Evolutionary conservation across 1,140 invertebrate species (phyloP).

Genomic region (Drosophila melanogaster): Release_6_plus_ISO1_MT NT_033777.3:11644001-11644500

Average conservation of each 20-base stretch:
- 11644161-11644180: conserved; percentile 25
- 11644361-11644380: conserved; percentile 74
- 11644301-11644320: conserved; percentile 54
- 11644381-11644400: conserved; percentile 62
- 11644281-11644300: conserved; percentile 9
- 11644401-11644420: conserved; percentile 18
- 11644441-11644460: neutral
- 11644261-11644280: too few relatives aligned
- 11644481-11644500: conserved; percentile 21
- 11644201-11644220: neutral
- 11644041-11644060: conserved; percentile 14
- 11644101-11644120: conserved; percentile 59
- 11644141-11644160: conserved; percentile 43
- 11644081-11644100: conserved; percentile 31
- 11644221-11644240: neutral
- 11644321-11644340: conserved; percentile 51
- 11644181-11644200: conserved; percentile 23
- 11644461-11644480: conserved; percentile 30
- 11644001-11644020: conserved; percentile 62
- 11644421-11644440: conserved; percentile 26
- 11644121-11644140: conserved; percentile 22
- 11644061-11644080: conserved; percentile 21
- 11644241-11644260: neutral
- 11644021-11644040: conserved; percentile 73
- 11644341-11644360: conserved; percentile 70